phyloP scores from a whole-genome alignment of 2,797 vertebrate species.

The Falco rusticolus region DNA sequence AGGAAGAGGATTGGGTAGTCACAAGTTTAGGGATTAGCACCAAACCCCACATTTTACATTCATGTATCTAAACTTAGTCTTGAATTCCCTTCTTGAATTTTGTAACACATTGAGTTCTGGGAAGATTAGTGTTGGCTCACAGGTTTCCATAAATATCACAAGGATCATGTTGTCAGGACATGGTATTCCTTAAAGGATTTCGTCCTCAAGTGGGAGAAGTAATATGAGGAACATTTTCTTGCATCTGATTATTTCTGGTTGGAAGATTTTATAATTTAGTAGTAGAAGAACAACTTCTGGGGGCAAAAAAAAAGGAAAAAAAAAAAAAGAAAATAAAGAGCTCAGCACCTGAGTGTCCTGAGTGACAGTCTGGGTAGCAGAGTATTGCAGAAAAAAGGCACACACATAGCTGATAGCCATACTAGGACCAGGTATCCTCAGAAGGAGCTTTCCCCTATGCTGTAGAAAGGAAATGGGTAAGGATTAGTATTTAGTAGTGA shows the following conservation, averaged over 20 bases:
- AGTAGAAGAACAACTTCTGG: not conserved
- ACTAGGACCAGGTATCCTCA: not conserved
- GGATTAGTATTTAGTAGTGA: not conserved
- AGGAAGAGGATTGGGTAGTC: not conserved
- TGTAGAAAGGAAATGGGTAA: not conserved
- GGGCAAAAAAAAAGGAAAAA: fast-evolving
- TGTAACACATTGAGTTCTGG: not conserved
- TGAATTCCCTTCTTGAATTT: not conserved
- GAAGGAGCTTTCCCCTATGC: not conserved
- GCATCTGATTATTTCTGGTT: not conserved
- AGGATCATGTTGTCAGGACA: not conserved
- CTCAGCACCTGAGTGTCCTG: not conserved
- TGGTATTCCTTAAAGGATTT: not conserved
- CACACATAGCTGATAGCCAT: not conserved
- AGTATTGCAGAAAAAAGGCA: not conserved
- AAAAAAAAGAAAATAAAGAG: not conserved
- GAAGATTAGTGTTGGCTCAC: not conserved
- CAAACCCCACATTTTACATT: not conserved
- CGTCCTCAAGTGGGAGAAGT: not conserved
- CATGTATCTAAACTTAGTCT: not conserved
- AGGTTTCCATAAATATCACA: not conserved
- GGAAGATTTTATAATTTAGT: not conserved
- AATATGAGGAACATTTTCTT: not conserved
- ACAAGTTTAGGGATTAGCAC: not conserved
- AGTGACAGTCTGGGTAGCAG: not conserved